Base-by-base conservation (phyloP, 2,888 invertebrate species). In the Galeopsomyia nigrocyanea region DNA sequence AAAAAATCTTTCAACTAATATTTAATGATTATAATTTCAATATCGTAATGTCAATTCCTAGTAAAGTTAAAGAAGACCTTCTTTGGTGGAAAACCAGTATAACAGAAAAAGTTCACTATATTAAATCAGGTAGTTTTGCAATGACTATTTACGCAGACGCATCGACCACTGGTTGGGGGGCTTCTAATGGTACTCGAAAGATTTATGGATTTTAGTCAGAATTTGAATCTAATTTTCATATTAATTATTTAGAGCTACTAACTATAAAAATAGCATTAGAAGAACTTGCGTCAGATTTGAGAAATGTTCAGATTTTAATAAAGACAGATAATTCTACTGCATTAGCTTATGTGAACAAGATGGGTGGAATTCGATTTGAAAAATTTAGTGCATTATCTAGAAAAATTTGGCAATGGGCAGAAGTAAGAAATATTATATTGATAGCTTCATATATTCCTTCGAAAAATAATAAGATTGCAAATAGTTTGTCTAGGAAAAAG, bases 361-460 rank as follows among this genome's bases (percentile, higher is more conserved):
- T 56, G 62, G 60, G 74, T 16, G 61, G 73, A n/a, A 53, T 68
- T 0, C 57, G 63, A 22, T 71, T 63, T 46, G 62, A 70, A 3
- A 65, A 70, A 50, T 51, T 70, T 14, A 62, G 31, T 31, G 16
- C 46, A 66, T n/a, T n/a, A n/a, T n/a, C n/a, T 47, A 57, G 50
- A 60, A 49, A 73, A 39, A 68, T 75, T n/a, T 75, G 73, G 68
- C 47, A 73, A 39, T 75, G 71, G 73, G 68, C 73, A 10, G 53
- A 75, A 56, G 14, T 60, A 0, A 53, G 64, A 46, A 39, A 67
- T n/a, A 63, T 70, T 61, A n/a, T n/a, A n/a, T 26, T 76, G 0
- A 16, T 22, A 46, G 51, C 71, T 14, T 68, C 66, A n/a, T 69
- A 69, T 19, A 73, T 73, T 53, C 13, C 65, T 0, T 73, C 69